Base-by-base conservation (phyloP, 2,888 invertebrate species). In the Orchestes rusci region DNA sequence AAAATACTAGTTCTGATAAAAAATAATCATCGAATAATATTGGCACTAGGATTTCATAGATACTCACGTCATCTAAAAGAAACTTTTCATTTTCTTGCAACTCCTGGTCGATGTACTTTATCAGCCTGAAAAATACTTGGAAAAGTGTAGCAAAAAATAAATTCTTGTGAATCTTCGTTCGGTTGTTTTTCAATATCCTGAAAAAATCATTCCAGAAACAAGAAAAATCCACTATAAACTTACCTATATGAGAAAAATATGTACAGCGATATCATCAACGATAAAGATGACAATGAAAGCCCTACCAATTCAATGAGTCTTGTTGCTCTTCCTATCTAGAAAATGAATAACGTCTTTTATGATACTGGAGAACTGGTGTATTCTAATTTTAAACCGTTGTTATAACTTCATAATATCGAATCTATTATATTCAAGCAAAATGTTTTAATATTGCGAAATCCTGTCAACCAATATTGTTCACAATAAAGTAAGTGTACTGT, bases 221-320 rank as follows among this genome's bases (percentile, higher is more conserved):
- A 19, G 10, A 13, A 27, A 43, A 29, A 16, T 8, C 15, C 7
- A n/a, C 36, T 29, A 31, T 7, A 23, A 10, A 45, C 68, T 73
- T 69, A 89, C 89, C 88, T 79, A 70, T 85, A 92, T 56, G 79
- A 77, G 55, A 78, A 80, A 67, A 92, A 93, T 54, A 94, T 89
- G 38, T 78, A 70, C 34, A 94, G 71, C 0, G 92, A 88, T 15
- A 84, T 64, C 10, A 84, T 63, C 18, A 93, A 70, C 0, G 87
- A 80, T 10, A 86, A 63, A 3, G 91, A 70, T 0, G 94, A 94
- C 5, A 86, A 63, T 42, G 80, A 81, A 30, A 91, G 77, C 1
- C 94, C 94, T 16, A 84, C 76, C 51, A 84, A 80, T 70, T 95
- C 94, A 64, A 94, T 67, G 10, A 77, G 76, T 39, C 86, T 71